Conservation (phyloP, 2,113 vertebrate genomes). For the Athene cunicularia region DNA sequence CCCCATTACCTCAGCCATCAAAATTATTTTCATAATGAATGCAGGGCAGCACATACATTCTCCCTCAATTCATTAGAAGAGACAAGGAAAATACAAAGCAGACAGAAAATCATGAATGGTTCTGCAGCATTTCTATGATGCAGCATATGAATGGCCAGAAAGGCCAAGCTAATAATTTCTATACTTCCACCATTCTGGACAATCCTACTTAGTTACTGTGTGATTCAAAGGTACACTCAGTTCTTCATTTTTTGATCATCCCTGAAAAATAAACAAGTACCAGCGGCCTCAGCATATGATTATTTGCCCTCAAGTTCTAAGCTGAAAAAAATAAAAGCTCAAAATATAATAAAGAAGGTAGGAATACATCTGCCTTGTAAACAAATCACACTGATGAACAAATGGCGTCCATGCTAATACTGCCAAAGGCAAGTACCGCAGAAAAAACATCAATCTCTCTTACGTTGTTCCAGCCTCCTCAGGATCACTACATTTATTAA, state of each 20-base stretch:
- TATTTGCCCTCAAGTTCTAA: neutral
- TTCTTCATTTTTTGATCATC: neutral
- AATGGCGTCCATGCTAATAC: neutral
- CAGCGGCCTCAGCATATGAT: neutral
- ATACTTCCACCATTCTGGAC: neutral
- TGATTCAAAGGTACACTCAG: neutral
- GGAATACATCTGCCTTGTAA: neutral
- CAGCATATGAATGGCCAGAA: neutral
- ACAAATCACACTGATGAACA: constrained; percentile 5
- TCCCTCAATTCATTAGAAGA: neutral
- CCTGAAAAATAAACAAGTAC: neutral
- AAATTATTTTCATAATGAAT: neutral
- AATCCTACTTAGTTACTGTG: neutral
- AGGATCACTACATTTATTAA: constrained; percentile 14
- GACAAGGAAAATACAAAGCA: neutral
- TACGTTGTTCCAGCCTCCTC: neutral
- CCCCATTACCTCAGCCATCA: neutral
- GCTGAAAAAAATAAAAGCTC: neutral
- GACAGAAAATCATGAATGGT: neutral
- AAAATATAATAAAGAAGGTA: neutral
- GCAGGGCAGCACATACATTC: neutral
- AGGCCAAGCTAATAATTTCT: neutral
- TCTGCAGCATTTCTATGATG: neutral
- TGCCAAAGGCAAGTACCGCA: constrained; percentile 9
- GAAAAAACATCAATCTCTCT: constrained; percentile 5